Conservation (phyloP, 2,888 invertebrate species). For the Sminthurides aquaticus region DNA sequence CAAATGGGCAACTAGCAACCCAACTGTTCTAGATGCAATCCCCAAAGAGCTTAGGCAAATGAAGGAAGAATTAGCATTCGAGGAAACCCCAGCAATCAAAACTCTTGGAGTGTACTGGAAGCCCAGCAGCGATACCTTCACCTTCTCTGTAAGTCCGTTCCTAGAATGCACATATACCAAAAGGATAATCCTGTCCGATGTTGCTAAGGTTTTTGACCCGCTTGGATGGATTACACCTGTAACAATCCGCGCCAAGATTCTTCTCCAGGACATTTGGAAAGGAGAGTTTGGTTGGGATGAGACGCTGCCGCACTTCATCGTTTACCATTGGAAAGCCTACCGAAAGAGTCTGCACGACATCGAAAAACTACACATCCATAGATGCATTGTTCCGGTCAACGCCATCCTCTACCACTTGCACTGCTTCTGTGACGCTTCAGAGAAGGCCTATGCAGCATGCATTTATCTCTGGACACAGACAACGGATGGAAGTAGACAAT, state of each 20-base stretch:
- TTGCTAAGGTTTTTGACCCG: conserved; percentile 43
- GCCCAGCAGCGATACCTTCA: conserved; percentile 15
- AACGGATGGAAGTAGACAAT: background rate
- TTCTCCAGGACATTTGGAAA: conserved; percentile 9
- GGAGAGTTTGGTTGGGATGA: conserved; percentile 1
- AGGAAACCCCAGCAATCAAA: conserved; percentile 13
- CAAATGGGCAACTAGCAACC: conserved; percentile 23
- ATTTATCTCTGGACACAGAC: conserved; percentile 18
- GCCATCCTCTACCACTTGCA: conserved; percentile 1
- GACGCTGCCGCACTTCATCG: background rate
- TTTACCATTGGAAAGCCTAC: background rate
- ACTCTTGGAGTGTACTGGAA: conserved; percentile 24
- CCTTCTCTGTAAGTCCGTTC: conserved; percentile 4
- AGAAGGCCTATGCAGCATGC: conserved; percentile 11
- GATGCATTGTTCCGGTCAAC: background rate
- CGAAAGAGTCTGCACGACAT: background rate
- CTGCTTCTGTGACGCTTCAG: conserved; percentile 20
- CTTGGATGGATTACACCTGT: conserved; percentile 39
- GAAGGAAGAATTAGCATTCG: background rate
- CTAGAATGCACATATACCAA: conserved; percentile 24
- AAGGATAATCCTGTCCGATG: conserved; percentile 36
- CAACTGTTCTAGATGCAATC: conserved; percentile 14
- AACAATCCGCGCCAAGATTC: conserved; percentile 33
- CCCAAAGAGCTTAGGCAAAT: conserved; percentile 15
- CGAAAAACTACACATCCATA: conserved; percentile 4